phyloP scores from a whole-genome alignment of 2,797 vertebrate genomes.

The Phrynocephalus forsythii region DNA sequence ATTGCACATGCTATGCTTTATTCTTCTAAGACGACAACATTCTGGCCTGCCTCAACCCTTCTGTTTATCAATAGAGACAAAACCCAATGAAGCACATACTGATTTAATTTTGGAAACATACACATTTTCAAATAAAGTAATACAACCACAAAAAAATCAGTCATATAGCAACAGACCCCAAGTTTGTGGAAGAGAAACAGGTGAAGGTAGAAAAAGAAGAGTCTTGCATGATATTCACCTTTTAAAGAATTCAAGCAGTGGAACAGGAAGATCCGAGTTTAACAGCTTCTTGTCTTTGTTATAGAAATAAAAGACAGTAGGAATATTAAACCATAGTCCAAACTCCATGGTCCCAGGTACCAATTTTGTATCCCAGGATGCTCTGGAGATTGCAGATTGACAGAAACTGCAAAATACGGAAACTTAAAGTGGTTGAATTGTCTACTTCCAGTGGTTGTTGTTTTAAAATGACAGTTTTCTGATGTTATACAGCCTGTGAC shows the following conservation, averaged over 20 bases:
- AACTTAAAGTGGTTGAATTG: too few relatives aligned
- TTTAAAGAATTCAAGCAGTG: neutral
- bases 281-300: accelerated
- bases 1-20: neutral
- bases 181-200: too few relatives aligned
- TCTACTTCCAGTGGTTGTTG: too few relatives aligned
- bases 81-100: neutral
- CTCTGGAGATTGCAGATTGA: too few relatives aligned
- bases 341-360: too few relatives aligned
- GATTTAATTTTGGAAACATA: neutral
- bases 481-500: too few relatives aligned
- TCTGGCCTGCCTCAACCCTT: neutral
- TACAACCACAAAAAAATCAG: neutral
- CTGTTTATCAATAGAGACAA: neutral
- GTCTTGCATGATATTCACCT: neutral
- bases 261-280: neutral
- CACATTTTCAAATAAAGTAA: neutral
- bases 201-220: too few relatives aligned
- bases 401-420: too few relatives aligned
- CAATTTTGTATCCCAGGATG: too few relatives aligned
- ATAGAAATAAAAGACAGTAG: neutral
- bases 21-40: neutral
- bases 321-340: neutral
- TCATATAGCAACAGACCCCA: neutral
- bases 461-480: too few relatives aligned